phyloP scores from a whole-genome alignment of 2,797 vertebrate species.

The Semaprochilodus insignis region DNA sequence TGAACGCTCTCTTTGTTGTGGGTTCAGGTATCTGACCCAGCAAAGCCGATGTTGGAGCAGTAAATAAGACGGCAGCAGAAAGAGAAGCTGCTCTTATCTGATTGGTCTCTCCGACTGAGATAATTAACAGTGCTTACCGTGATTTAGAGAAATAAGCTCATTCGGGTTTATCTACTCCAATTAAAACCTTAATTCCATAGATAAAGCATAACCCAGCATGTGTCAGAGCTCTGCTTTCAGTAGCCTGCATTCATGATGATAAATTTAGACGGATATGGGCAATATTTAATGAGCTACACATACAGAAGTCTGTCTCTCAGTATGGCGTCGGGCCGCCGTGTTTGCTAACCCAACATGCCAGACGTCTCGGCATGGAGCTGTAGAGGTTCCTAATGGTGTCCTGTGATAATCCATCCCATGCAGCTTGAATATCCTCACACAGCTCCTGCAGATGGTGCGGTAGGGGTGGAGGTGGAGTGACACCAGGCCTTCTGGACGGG shows the following conservation, averaged over 20 bases:
- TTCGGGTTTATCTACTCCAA: constrained; percentile 36
- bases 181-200: constrained; percentile 36
- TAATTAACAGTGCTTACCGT: constrained; percentile 29
- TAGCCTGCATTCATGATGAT: background rate
- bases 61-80: background rate
- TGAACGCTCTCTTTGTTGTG: background rate
- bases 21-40: background rate
- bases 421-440: too few species aligned
- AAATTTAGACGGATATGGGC: too few species aligned
- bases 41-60: background rate
- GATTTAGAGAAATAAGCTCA: constrained; percentile 28
- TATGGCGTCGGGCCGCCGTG: too few species aligned
- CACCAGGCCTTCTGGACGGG: too few species aligned
- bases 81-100: constrained; percentile 35
- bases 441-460: too few species aligned
- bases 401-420: too few species aligned
- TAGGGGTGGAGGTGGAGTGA: too few species aligned
- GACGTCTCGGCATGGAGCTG: too few species aligned
- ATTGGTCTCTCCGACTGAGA: constrained; percentile 1
- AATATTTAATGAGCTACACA: too few species aligned
- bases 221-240: background rate
- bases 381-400: too few species aligned
- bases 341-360: too few species aligned
- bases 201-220: constrained; percentile 14
- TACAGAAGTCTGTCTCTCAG: too few species aligned